phyloP scores from a whole-genome alignment of 2,888 invertebrate species.

The Drosophila pegasa region DNA sequence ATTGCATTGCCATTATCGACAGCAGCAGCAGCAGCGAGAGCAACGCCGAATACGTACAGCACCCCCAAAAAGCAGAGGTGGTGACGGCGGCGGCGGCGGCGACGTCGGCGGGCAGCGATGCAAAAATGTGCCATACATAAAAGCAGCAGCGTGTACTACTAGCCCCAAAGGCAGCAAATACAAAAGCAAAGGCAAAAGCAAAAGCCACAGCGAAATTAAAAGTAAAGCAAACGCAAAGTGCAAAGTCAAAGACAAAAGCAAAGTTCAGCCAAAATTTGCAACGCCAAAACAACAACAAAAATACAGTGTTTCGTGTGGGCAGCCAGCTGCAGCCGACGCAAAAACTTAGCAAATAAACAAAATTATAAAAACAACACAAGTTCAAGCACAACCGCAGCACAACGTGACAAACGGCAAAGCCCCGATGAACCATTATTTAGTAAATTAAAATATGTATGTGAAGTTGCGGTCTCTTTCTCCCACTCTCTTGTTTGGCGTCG shows the following conservation, averaged over 20 bases:
- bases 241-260: conserved; percentile 50
- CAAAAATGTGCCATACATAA: conserved; percentile 58
- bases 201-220: conserved; percentile 14
- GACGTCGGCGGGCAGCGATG: conserved; percentile 31
- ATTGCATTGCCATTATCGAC: conserved; percentile 64
- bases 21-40: conserved; percentile 19
- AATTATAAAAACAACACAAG: conserved; percentile 19
- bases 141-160: conserved; percentile 39
- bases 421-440: conserved; percentile 31
- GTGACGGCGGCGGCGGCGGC: conserved; percentile 28
- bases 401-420: conserved; percentile 55
- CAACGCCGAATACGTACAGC: conserved; percentile 60
- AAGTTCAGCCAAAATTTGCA: conserved; percentile 36
- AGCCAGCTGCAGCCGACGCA: conserved; percentile 18
- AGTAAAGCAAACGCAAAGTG: conserved; percentile 36
- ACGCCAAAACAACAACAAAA: conserved; percentile 23
- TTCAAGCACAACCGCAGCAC: conserved; percentile 33
- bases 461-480: conserved; percentile 1
- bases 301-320: conserved; percentile 19
- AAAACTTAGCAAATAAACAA: conserved; percentile 11
- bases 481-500: conserved; percentile 17
- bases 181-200: conserved; percentile 14
- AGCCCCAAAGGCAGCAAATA: conserved; percentile 17
- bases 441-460: conserved; percentile 23
- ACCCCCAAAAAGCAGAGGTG: conserved; percentile 65